Evolutionary conservation across 2,113 vertebrate genomes (phyloP).

Genomic region (Maccullochella peelii): DNA sequence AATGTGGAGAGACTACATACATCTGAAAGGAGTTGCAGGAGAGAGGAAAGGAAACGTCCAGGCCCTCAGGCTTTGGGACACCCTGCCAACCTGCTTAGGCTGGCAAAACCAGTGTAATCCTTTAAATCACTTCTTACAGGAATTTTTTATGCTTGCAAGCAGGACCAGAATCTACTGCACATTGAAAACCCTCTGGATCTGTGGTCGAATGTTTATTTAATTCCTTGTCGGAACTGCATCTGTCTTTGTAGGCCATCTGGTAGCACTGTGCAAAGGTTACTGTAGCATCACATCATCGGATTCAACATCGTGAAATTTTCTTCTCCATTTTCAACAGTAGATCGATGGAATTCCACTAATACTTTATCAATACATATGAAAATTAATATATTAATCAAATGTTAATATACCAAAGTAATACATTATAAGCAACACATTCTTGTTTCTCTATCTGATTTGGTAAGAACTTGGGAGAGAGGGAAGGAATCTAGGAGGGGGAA

Average conservation of each 20-base stretch:
- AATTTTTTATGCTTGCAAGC: conserved; percentile 19
- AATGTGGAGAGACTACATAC: conserved; percentile 1
- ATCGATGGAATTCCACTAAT: not conserved
- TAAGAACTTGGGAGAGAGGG: not conserved
- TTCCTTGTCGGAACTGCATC: not conserved
- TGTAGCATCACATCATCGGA: conserved; percentile 1
- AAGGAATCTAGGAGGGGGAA: not conserved
- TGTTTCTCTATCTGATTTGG: conserved; percentile 1
- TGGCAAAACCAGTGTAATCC: conserved; percentile 45
- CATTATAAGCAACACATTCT: not conserved
- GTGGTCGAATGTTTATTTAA: conserved; percentile 4
- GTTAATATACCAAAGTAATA: conserved; percentile 18
- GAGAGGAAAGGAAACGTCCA: conserved; percentile 38
- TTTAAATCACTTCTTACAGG: conserved; percentile 47
- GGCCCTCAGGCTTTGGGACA: conserved; percentile 48
- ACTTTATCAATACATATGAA: conserved; percentile 6
- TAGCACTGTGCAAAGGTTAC: not conserved
- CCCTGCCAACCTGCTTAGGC: conserved; percentile 49
- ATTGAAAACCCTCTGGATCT: conserved; percentile 5
- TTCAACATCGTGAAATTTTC: not conserved
- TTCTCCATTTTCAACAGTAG: not conserved
- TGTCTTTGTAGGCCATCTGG: conserved; percentile 9
- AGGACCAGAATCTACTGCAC: not conserved
- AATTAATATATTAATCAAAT: conserved; percentile 14
- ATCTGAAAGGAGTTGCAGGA: conserved; percentile 22